Percentiles rank a stretch among this genome's conserved stretches.
phyloP scores from a whole-genome alignment of 2,113 vertebrate genomes.

The Machaerirhynchus nigripectus region DNA sequence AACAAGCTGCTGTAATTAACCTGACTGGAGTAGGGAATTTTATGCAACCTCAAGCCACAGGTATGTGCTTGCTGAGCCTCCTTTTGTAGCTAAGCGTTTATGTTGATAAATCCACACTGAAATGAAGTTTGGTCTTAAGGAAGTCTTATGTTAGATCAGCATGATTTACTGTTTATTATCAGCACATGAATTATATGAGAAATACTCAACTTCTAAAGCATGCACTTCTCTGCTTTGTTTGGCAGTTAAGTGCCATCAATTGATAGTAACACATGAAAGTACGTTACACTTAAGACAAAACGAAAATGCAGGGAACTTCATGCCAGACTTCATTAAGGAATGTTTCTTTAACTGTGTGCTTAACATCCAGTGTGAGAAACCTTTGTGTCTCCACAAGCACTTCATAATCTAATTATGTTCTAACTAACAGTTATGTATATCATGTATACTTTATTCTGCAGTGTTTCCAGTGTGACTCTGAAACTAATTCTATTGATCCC shows the following conservation, averaged over 20 bases:
- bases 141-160: background rate
- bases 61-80: conserved; percentile 61
- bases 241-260: background rate
- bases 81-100: background rate
- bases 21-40: conserved; percentile 89
- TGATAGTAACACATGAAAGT: background rate
- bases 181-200: background rate
- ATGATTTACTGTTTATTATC: background rate
- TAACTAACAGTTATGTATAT: conserved; percentile 54
- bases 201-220: background rate
- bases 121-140: conserved; percentile 56
- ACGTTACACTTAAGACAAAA: background rate
- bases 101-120: background rate
- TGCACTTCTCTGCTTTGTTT: background rate
- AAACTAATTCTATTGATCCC: conserved; percentile 76
- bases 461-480: conserved; percentile 62
- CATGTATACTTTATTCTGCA: conserved; percentile 40
- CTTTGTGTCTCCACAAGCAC: conserved; percentile 20
- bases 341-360: conserved; percentile 7
- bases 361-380: conserved; percentile 7
- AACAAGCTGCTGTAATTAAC: conserved; percentile 94
- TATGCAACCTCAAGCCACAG: conserved; percentile 87
- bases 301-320: background rate
- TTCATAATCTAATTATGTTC: conserved; percentile 14
- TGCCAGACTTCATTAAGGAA: conserved; percentile 36